phyloP scores from a whole-genome alignment of 2,113 vertebrate genomes.

The Gnathonemus echidnorhynchus region DNA sequence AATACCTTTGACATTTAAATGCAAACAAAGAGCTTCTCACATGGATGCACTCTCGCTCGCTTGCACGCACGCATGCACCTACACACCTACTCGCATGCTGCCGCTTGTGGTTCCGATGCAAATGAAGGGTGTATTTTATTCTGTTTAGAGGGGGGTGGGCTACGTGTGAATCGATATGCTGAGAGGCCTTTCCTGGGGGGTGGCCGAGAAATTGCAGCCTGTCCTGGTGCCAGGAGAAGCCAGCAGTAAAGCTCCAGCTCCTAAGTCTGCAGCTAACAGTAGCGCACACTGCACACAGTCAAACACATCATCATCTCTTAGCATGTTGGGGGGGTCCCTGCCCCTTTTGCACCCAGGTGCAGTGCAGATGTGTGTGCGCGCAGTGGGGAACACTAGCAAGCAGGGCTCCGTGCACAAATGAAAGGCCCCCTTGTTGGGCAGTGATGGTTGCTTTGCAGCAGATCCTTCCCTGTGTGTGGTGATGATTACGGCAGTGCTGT shows the following conservation, averaged over 20 bases:
- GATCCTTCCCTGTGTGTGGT: conserved; percentile 16
- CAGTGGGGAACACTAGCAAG: not conserved
- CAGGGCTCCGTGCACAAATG: not conserved
- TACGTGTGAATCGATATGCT: not conserved
- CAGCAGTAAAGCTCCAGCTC: not conserved
- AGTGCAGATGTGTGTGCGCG: not conserved
- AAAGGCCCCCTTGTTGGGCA: conserved; percentile 13
- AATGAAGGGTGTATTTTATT: not conserved
- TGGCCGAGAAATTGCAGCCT: not conserved
- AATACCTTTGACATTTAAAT: conserved; percentile 51
- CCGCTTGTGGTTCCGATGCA: not conserved
- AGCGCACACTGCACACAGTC: not conserved
- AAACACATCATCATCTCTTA: not conserved
- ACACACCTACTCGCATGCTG: not conserved
- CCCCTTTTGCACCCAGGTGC: not conserved
- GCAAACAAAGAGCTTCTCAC: conserved; percentile 43
- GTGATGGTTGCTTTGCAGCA: not conserved
- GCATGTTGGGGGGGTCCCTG: not conserved
- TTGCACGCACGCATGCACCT: not conserved
- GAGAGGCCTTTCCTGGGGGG: not conserved
- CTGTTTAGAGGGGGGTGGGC: not conserved
- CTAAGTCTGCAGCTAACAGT: not conserved
- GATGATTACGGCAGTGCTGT: conserved; percentile 21
- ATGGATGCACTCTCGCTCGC: not conserved
- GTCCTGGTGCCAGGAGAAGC: not conserved